Conservation (phyloP, 2,888 invertebrate genomes). For the Sphaeridia pumilis region DNA sequence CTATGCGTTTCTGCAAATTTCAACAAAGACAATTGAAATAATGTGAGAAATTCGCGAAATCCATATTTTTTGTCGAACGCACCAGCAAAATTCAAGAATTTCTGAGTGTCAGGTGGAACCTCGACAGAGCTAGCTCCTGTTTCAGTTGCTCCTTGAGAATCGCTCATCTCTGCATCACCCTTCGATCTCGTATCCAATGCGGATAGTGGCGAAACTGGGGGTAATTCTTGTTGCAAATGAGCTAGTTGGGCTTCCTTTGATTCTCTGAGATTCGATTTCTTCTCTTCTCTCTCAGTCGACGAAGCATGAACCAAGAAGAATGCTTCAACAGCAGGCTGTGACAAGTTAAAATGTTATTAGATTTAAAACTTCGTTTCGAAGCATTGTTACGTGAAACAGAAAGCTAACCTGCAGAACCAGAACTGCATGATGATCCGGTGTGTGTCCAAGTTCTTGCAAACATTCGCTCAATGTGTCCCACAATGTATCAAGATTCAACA, state of each 20-base stretch:
- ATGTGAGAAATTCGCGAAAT: background rate
- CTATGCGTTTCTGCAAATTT: conserved; percentile 59
- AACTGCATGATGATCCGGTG: conserved; percentile 76
- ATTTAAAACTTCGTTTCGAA: background rate
- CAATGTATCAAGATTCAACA: conserved; percentile 56
- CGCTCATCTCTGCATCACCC: conserved; percentile 27
- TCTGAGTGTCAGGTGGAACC: conserved; percentile 54
- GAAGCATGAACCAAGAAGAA: conserved; percentile 80
- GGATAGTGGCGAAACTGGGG: conserved; percentile 32
- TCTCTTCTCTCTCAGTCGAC: conserved; percentile 40
- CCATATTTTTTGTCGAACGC: conserved; percentile 17
- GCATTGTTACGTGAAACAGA: background rate
- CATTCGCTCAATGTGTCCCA: conserved; percentile 71
- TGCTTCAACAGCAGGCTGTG: conserved; percentile 69
- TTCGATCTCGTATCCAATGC: conserved; percentile 4
- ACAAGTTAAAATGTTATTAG: conserved; percentile 8
- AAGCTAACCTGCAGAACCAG: conserved; percentile 56
- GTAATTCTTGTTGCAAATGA: conserved; percentile 36
- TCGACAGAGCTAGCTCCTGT: conserved; percentile 36
- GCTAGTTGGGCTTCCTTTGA: conserved; percentile 43
- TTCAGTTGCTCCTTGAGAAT: conserved; percentile 17
- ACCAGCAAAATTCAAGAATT: conserved; percentile 70
- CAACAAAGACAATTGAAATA: conserved; percentile 9
- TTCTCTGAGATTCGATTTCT: conserved; percentile 35
- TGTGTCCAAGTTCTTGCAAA: conserved; percentile 63